Evolutionary conservation across 2,113 vertebrate genomes (phyloP).

Genomic region (Leuciscus idus): DNA sequence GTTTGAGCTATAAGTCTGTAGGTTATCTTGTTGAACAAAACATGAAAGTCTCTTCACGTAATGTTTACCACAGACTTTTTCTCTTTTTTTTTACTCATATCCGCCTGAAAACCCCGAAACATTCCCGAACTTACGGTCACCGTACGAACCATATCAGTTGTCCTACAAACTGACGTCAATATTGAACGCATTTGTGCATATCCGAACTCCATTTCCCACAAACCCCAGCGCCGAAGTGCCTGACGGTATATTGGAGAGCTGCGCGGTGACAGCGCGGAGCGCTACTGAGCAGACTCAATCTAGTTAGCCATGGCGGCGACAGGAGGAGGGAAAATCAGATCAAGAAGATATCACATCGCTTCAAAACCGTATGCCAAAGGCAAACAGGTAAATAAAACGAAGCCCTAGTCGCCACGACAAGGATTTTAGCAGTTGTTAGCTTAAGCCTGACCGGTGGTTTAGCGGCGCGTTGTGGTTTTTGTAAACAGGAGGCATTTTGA

Average conservation of each 20-base stretch:
- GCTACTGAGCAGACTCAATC: slow-evolving; percentile 71
- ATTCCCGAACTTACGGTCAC: neutral
- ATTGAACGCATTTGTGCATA: neutral
- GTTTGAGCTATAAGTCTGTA: neutral
- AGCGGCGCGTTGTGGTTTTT: slow-evolving; percentile 65
- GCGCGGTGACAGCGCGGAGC: slow-evolving; percentile 72
- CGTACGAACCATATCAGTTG: neutral
- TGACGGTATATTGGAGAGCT: slow-evolving; percentile 63
- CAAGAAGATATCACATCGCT: slow-evolving; percentile 82
- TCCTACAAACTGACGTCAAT: slow-evolving; percentile 20
- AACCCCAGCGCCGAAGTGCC: slow-evolving; percentile 58
- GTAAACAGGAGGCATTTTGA: slow-evolving; percentile 67
- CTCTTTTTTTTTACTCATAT: neutral
- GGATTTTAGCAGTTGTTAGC: neutral
- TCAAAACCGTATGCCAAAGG: slow-evolving; percentile 83
- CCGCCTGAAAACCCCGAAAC: neutral
- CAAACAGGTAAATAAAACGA: slow-evolving; percentile 79
- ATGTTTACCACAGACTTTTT: neutral
- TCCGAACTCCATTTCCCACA: slow-evolving; percentile 73
- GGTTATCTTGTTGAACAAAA: neutral
- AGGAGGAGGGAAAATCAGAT: slow-evolving; percentile 89
- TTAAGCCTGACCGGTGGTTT: slow-evolving; percentile 3
- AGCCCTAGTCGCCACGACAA: neutral
- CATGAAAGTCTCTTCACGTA: neutral
- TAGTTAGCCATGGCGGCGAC: slow-evolving; percentile 80